phyloP scores from a whole-genome alignment of 2,888 invertebrate species.

The Drosophila nr. perissopoda region DNA sequence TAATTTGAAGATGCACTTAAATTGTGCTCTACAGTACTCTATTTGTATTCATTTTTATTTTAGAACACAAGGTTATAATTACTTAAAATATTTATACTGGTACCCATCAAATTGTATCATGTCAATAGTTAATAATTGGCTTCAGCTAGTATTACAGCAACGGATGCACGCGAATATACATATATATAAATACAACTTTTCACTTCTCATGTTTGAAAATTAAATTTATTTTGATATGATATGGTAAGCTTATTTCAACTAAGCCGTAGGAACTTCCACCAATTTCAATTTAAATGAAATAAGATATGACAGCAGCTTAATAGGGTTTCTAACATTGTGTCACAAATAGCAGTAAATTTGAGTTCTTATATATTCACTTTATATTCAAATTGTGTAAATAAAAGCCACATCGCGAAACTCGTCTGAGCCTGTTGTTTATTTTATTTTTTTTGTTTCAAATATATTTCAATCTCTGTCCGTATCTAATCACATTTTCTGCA shows the following conservation, averaged over 20 bases:
- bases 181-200: not conserved
- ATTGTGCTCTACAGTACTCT: not conserved
- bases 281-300: not conserved
- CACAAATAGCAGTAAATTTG: not conserved
- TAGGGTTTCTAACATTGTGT: not conserved
- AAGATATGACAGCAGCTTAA: not conserved
- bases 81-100: not conserved
- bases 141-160: not conserved
- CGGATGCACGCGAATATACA: not conserved
- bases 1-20: not conserved
- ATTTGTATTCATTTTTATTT: not conserved
- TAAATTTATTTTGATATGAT: not conserved
- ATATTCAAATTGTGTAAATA: constrained; percentile 7
- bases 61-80: not conserved
- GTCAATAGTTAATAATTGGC: not conserved
- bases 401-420: not conserved
- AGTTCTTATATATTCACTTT: not conserved
- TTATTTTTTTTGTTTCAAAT: not conserved
- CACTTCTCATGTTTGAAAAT: not conserved
- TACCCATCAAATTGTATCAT: not conserved
- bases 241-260: not conserved
- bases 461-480: constrained; percentile 23
- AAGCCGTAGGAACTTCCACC: not conserved
- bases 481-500: constrained; percentile 37
- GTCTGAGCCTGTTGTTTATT: not conserved